Base-by-base conservation (phyloP, 1,140 invertebrate species). In the Vanessa atalanta region DNA sequence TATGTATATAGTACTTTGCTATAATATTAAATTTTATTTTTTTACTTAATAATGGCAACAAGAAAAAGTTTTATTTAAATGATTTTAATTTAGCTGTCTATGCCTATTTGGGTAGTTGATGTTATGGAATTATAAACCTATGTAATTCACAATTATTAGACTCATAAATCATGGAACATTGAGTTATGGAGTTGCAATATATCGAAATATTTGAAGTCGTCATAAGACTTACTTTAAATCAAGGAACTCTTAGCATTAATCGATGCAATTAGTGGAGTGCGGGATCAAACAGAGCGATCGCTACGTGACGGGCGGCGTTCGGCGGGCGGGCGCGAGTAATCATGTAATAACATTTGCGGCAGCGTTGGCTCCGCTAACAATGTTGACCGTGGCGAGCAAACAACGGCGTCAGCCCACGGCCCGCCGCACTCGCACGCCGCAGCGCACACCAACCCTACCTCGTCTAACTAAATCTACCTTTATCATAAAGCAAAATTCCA, bases 291-390 rank as follows among this genome's bases (percentile, higher is more conserved):
- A 85, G 53, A 77, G 78, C 77, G 72, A 51, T 66, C 71, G 75
- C 75, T 82, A 85, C 80, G 82, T 86, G 86, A 86, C 73, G 76
- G 79, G 55, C 20, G 79, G 81, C 81, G 68, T 16, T 47, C 50
- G 26, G 71, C 15, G 47, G 85, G 85, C 69, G 77, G 80, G 68
- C 65, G 73, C 80, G 80, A 82, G 84, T 88, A 91, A 91, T 91
- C 87, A 88, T 85, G 84, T 88, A 91, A 91, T 91, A 89, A 89
- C 87, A 86, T 90, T 87, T 85, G 86, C 79, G 78, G 73, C 79
- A 77, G 73, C 73, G 55, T 60, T 60, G 76, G 77, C 68, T 43
- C 65, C 79, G 84, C 86, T 91, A 91, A 91, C 89, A 91, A 91
- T 91, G 89, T 91, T 91, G 89, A 91, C 89, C 86, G 85, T 85